Evolutionary conservation across 2,113 vertebrate genomes (phyloP).

Genomic region (Eubucco bourcierii): DNA sequence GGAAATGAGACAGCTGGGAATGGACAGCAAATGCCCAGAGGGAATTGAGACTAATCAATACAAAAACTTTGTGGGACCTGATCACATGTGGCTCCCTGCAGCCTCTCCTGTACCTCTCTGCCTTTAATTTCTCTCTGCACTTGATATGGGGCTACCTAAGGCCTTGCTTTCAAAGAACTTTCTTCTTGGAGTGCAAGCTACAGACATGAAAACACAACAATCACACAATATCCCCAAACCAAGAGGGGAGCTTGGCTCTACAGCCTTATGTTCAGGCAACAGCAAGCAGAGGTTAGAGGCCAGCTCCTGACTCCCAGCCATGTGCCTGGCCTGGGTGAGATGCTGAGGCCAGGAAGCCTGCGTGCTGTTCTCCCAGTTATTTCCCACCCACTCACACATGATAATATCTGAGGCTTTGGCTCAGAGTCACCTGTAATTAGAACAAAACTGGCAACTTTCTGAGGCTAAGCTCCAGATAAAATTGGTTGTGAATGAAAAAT

Average conservation of each 20-base stretch:
- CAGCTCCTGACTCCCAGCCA: neutral
- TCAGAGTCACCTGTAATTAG: slow-evolving; percentile 40
- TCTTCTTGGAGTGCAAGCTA: neutral
- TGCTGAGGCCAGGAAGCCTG: neutral
- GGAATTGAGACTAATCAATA: neutral
- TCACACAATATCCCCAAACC: neutral
- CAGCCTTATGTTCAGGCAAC: neutral
- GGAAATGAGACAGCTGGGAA: neutral
- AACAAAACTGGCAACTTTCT: slow-evolving; percentile 38
- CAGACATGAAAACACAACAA: neutral
- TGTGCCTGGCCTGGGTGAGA: neutral
- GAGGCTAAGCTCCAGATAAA: slow-evolving; percentile 35
- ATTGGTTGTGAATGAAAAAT: slow-evolving; percentile 49
- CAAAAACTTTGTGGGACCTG: neutral
- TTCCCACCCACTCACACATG: neutral
- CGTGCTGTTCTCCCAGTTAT: neutral
- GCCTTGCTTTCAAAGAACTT: neutral
- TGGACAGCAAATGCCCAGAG: neutral
- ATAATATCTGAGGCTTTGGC: slow-evolving; percentile 57
- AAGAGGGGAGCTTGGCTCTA: neutral
- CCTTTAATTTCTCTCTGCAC: neutral
- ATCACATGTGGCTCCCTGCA: fast-evolving
- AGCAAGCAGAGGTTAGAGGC: neutral
- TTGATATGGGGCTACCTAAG: neutral
- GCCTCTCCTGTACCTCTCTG: neutral